These are phyloP conservation scores for Alloplasta piceator DNA, from an alignment of 2,888 invertebrate species.

Conservation along the genomic window DNA sequence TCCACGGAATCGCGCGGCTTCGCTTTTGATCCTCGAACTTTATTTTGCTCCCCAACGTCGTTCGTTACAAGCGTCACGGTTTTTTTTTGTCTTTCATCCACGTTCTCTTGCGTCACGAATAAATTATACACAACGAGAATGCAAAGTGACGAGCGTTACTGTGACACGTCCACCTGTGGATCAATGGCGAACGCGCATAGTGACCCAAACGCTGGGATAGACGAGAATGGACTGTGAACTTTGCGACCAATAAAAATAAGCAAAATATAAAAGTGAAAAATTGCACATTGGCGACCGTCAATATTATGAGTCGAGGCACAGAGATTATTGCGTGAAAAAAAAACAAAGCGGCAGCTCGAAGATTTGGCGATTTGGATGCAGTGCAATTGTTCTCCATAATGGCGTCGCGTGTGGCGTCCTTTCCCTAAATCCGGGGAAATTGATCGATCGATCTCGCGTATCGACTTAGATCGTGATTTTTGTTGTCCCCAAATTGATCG, in stretches of 20 bases:
- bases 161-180: slow-evolving; percentile 32
- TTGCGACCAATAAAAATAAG: slow-evolving; percentile 1
- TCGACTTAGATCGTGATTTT: not conserved
- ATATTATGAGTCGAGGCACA: too few species aligned
- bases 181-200: slow-evolving; percentile 34
- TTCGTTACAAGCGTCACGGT: too few species aligned
- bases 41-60: too few species aligned
- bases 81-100: too few species aligned
- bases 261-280: too few species aligned
- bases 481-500: too few species aligned
- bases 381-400: not conserved
- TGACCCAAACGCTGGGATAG: slow-evolving; percentile 53
- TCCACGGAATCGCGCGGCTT: too few species aligned
- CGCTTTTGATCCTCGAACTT: too few species aligned
- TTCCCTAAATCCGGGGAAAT: slow-evolving; percentile 1
- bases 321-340: not conserved
- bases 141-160: too few species aligned
- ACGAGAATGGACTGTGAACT: slow-evolving; percentile 44
- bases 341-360: not conserved
- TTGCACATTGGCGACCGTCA: too few species aligned
- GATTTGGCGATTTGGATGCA: not conserved
- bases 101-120: too few species aligned
- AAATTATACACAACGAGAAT: too few species aligned
- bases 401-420: not conserved
- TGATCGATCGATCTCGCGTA: not conserved